Evolutionary conservation across 2,888 invertebrate genomes (phyloP).

Genomic region (Eupithecia abbreviata): DNA sequence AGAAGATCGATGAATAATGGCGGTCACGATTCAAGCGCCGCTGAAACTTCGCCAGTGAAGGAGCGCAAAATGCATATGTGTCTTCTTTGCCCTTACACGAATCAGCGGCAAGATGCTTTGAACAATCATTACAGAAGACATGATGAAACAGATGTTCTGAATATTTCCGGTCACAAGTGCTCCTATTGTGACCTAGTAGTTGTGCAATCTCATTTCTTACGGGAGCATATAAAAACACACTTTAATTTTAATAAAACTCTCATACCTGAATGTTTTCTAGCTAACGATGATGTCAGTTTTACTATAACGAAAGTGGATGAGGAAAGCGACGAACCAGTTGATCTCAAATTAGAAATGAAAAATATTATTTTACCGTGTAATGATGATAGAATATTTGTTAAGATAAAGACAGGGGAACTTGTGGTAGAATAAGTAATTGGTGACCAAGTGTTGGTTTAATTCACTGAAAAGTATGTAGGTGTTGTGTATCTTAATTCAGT

Average conservation of each 20-base stretch:
- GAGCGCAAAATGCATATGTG: conserved; percentile 87
- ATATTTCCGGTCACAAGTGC: conserved; percentile 87
- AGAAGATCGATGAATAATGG: conserved; percentile 74
- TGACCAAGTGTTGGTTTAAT: neutral
- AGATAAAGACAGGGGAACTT: conserved; percentile 75
- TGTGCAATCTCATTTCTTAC: conserved; percentile 88
- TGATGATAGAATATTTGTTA: conserved; percentile 73
- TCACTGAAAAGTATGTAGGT: neutral
- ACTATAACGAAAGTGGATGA: conserved; percentile 79
- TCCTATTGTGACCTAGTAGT: conserved; percentile 93
- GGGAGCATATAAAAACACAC: conserved; percentile 92
- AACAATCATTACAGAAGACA: conserved; percentile 91
- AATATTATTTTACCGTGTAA: conserved; percentile 57
- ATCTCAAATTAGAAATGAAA: conserved; percentile 72
- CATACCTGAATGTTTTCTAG: conserved; percentile 85
- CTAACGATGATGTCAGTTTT: conserved; percentile 84
- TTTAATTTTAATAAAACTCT: conserved; percentile 85
- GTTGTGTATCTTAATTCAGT: neutral
- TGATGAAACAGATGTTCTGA: conserved; percentile 82
- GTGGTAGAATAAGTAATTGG: conserved; percentile 54
- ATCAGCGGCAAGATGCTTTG: conserved; percentile 88
- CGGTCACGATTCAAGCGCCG: conserved; percentile 61
- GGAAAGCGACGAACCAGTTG: conserved; percentile 60
- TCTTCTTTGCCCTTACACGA: conserved; percentile 91
- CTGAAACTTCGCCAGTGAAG: conserved; percentile 77